phyloP scores from a whole-genome alignment of 1,140 invertebrate species.

The Ceratoteleas bidentatus region DNA sequence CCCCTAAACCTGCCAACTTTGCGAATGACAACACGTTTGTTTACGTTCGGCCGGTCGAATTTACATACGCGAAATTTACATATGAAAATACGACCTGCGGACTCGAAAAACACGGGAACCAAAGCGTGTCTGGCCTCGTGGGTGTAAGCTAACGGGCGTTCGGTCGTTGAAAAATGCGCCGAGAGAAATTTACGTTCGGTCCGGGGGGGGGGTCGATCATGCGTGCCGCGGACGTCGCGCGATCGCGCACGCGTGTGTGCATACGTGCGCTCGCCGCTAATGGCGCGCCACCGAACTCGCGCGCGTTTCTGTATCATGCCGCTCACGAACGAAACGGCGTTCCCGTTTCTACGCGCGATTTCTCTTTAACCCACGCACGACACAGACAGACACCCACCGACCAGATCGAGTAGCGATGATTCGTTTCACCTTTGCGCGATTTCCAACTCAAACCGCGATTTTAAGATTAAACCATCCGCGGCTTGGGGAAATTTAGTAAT shows the following conservation, averaged over 20 bases:
- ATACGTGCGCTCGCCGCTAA: slow-evolving; percentile 15
- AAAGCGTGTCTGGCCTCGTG: no score
- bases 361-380: slow-evolving; percentile 51
- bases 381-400: slow-evolving; percentile 20
- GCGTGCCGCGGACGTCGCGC: not conserved
- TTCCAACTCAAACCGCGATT: not conserved
- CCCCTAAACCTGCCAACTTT: no score
- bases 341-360: slow-evolving; percentile 54
- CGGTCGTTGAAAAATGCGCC: slow-evolving; percentile 8
- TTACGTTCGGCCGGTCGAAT: no score
- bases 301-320: slow-evolving; percentile 13
- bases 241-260: not conserved
- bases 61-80: no score
- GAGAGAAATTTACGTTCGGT: slow-evolving; percentile 38
- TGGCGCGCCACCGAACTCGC: slow-evolving; percentile 14
- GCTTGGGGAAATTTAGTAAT: no score
- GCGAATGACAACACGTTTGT: no score
- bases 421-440: not conserved
- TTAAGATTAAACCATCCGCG: no score
- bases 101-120: no score
- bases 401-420: not conserved
- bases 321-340: slow-evolving; percentile 23
- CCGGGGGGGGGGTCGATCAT: slow-evolving; percentile 36
- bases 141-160: slow-evolving; percentile 33
- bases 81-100: no score